phyloP scores from a whole-genome alignment of 2,888 invertebrate genomes.

The Rhopalosiphum nymphaeae region DNA sequence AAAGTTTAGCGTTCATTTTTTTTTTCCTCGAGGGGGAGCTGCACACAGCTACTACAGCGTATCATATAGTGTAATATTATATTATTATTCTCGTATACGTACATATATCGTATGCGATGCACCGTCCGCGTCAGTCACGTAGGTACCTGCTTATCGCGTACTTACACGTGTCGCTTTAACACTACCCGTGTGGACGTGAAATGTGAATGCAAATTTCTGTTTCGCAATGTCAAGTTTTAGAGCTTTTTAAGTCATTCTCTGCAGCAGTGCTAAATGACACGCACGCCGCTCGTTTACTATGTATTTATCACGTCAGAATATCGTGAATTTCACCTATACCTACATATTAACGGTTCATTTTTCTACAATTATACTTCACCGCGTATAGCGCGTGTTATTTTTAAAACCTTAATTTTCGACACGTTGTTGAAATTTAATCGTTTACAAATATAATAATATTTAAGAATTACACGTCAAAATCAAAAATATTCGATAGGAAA shows the following conservation, averaged over 20 bases:
- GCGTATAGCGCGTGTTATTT: neutral
- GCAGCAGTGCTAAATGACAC: neutral
- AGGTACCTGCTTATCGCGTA: neutral
- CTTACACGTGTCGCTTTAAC: neutral
- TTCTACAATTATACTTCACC: neutral
- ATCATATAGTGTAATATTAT: neutral
- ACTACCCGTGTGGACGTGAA: neutral
- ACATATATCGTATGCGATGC: neutral
- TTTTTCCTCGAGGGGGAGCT: neutral
- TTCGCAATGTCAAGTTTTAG: neutral
- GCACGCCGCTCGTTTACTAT: neutral
- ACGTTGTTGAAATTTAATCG: neutral
- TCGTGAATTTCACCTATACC: neutral
- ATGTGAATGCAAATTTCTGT: neutral
- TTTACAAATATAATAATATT: neutral
- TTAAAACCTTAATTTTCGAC: neutral
- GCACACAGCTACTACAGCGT: neutral
- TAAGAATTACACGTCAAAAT: neutral
- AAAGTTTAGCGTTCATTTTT: neutral
- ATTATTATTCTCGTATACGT: neutral
- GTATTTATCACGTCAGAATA: neutral
- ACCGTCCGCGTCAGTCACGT: neutral
- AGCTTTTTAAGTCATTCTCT: neutral
- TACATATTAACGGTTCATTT: neutral
- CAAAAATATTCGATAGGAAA: neutral